Base-by-base conservation (phyloP, 2,888 invertebrate genomes). In the Leptinotarsa juncta region DNA sequence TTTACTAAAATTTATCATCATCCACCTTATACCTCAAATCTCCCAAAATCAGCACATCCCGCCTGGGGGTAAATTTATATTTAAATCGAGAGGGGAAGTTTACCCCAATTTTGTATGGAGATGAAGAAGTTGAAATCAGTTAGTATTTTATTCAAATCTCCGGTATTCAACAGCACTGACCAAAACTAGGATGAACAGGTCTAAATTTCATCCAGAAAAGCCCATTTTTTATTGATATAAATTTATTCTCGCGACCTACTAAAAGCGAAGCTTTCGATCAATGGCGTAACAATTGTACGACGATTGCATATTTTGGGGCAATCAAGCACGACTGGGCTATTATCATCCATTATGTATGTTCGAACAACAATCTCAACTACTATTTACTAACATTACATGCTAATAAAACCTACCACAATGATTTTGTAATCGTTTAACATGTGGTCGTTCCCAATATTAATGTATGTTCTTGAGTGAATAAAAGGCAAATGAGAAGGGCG, bases 221-320 rank as follows among this genome's bases (percentile, higher is more conserved):
- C 10, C 2, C 0, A 32, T 32, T 32, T 42, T 10, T 42, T 10
- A 32, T 42, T 42, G 10, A 42, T n/a, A 18, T 53, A 53, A 53
- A 3, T 18, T 3, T 18, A 18, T 53, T 53, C 53, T 53, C 10
- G 7, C 12, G n/a, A 53, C 18, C 18, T 53, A 53, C 53, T 53
- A 18, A 12, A 53, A 18, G 18, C 53, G 53, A 18, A 53, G 18
- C 53, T 60, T 60, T 60, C 26, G 23, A 60, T 60, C 60, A 14
- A 60, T 60, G 60, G 3, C 60, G 60, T 60, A 26, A 60, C 26
- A 5, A 60, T 60, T 60, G 60, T 60, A 15, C 14, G 5, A 16
- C 26, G 60, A 60, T 60, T 60, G 60, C 60, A 60, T 60, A 60
- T 60, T 60, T 23, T 60, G 60, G 23, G 15, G 60, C 26, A 60